Percentiles rank a stretch among this genome's conserved stretches.
Evolutionary conservation across 2,888 invertebrate genomes (phyloP).

Genomic region (Anarsia innoxiella): DNA sequence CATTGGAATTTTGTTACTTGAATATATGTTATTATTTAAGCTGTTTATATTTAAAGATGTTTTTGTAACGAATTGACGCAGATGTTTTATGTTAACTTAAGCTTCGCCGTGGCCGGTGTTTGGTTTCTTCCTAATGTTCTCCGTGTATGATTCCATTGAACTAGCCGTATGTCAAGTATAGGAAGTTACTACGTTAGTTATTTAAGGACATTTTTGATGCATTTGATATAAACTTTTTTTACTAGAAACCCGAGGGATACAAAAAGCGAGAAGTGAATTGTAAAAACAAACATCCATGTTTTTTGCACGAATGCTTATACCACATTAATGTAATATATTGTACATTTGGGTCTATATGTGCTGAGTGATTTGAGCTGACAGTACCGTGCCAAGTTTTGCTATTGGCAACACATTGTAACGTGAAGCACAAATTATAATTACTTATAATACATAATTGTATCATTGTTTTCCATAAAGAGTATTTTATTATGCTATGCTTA

Average conservation of each 20-base stretch:
- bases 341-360: slow-evolving; percentile 74
- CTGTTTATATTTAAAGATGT: slow-evolving; percentile 68
- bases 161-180: slow-evolving; percentile 61
- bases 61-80: slow-evolving; percentile 62
- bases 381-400: slow-evolving; percentile 71
- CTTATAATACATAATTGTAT: slow-evolving; percentile 33
- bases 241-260: slow-evolving; percentile 66
- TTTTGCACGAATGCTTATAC: slow-evolving; percentile 68
- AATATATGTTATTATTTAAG: slow-evolving; percentile 71
- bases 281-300: slow-evolving; percentile 66
- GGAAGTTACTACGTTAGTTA: slow-evolving; percentile 69
- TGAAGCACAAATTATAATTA: slow-evolving; percentile 61
- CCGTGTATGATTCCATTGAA: slow-evolving; percentile 61
- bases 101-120: slow-evolving; percentile 67
- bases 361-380: slow-evolving; percentile 71
- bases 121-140: slow-evolving; percentile 62
- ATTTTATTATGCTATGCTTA: slow-evolving; percentile 63
- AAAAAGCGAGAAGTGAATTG: slow-evolving; percentile 62
- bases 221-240: slow-evolving; percentile 75
- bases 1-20: slow-evolving; percentile 70
- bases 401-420: slow-evolving; percentile 55
- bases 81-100: slow-evolving; percentile 59
- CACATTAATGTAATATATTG: slow-evolving; percentile 73
- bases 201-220: slow-evolving; percentile 75
- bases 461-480: slow-evolving; percentile 66